Evolutionary conservation across 1,140 invertebrate species (phyloP).

Genomic region (Zophobas morio): DNA sequence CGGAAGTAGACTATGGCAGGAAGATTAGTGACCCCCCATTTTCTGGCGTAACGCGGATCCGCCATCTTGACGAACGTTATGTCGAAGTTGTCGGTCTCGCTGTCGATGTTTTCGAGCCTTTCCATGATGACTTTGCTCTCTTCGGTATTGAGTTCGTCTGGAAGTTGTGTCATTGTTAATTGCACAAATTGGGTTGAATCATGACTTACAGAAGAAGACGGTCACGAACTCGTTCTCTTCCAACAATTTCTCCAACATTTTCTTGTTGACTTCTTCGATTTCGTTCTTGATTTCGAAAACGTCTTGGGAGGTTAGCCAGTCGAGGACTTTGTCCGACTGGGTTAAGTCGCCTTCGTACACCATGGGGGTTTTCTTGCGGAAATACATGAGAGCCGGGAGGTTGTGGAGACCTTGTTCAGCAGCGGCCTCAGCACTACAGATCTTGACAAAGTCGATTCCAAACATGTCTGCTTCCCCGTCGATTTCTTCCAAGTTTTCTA

Average conservation of each 20-base stretch:
- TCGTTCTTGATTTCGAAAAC: conserved; percentile 97
- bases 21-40: conserved; percentile 95
- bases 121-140: conserved; percentile 86
- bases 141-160: conserved; percentile 84
- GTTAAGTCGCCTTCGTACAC: conserved; percentile 93
- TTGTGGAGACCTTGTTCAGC: conserved; percentile 86
- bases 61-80: conserved; percentile 97
- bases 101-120: conserved; percentile 92
- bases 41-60: conserved; percentile 90
- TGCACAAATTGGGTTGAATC: background rate
- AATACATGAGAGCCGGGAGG: conserved; percentile 90
- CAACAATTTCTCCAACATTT: conserved; percentile 94
- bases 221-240: conserved; percentile 95
- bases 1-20: conserved; percentile 94
- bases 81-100: conserved; percentile 93
- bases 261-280: conserved; percentile 95
- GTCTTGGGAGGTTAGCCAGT: conserved; percentile 94
- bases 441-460: conserved; percentile 96
- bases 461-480: conserved; percentile 94
- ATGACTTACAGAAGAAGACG: conserved; percentile 93
- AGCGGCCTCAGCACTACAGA: conserved; percentile 87
- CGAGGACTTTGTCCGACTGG: conserved; percentile 87
- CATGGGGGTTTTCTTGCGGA: conserved; percentile 88
- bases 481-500: conserved; percentile 92
- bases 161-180: conserved; percentile 50